Base-by-base conservation (phyloP, 2,888 invertebrate genomes). In the Andrena flavipes region DNA sequence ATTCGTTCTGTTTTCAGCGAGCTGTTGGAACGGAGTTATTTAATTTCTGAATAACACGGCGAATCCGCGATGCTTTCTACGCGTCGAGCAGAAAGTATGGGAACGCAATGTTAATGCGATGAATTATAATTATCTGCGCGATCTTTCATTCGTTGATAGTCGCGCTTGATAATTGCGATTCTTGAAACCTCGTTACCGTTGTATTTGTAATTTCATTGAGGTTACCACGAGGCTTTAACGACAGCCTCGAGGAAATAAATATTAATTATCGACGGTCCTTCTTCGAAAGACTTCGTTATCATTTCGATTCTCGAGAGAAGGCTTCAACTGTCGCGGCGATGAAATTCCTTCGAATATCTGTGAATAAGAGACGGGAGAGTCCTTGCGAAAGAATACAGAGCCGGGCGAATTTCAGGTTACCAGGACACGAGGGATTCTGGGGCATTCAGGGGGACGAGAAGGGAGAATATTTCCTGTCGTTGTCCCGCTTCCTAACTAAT, bases 391-490 rank as follows among this genome's bases (percentile, higher is more conserved):
- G 67, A 80, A 56, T 56, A 51, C 20, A 30, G 54, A 56, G 30
- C 23, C 7, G 54, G 16, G 33, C 0, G 56, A 68, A 68, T 80
- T 80, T 80, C 67, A 72, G 80, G 80, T 79, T 79, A 79, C 56
- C 80, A 62, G 80, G 80, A 80, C 80, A 63, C 26, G n/a, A n/a
- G 29, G 62, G 7, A 80, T 80, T 80, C 79, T 78, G 51, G 79
- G 33, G 35, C 67, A 35, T 7, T 23, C 2, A 35, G 13, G 26
- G 42, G 30, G 23, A 2, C n/a, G 2, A 7, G 0, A 35, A 1
- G 63, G n/a, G 62, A 42, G 49, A 60, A 75, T 68, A 67, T 67
- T 80, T 80, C 75, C 75, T 63, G 51, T 72, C 59, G 81, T 82
- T 68, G 68, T 56, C 76, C 81, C 42, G 62, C 33, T 82, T 82